Conservation (phyloP, 2,797 vertebrate species). For the Ceryle rudis region DNA sequence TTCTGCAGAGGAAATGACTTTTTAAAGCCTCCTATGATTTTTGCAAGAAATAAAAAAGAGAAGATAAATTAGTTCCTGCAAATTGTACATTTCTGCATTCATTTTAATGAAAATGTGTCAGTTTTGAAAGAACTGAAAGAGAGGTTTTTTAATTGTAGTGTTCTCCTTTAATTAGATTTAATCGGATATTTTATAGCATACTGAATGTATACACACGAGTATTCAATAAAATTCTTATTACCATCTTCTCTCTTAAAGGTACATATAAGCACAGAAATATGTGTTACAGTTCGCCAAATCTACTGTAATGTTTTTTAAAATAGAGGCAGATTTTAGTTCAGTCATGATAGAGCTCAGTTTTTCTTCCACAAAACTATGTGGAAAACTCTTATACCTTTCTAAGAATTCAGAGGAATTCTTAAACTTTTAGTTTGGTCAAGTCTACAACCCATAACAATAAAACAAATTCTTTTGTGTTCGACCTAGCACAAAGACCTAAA, state of each 20-base stretch:
- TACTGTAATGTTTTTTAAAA: background rate
- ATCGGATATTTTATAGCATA: background rate
- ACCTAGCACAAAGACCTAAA: background rate
- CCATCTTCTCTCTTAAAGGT: background rate
- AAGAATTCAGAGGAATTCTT: background rate
- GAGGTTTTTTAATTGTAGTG: background rate
- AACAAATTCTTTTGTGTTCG: background rate
- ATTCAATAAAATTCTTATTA: background rate
- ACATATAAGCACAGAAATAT: background rate
- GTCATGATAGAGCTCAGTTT: background rate
- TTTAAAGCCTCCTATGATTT: constrained; percentile 35
- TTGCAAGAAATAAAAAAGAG: background rate
- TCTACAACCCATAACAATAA: background rate
- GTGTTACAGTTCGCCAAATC: background rate
- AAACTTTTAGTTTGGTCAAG: background rate
- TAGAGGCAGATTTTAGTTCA: background rate
- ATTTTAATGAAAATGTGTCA: background rate
- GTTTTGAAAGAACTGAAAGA: background rate
- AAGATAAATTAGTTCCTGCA: constrained; percentile 14
- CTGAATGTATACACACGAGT: background rate
- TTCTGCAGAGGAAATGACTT: constrained; percentile 12
- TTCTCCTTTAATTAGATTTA: constrained; percentile 22
- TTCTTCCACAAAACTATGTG: background rate
- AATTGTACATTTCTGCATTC: background rate
- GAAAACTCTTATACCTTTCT: background rate